These are phyloP conservation scores for Albula glossodonta DNA, from an alignment of 2,113 vertebrate genomes.

Conservation along the genomic window DNA sequence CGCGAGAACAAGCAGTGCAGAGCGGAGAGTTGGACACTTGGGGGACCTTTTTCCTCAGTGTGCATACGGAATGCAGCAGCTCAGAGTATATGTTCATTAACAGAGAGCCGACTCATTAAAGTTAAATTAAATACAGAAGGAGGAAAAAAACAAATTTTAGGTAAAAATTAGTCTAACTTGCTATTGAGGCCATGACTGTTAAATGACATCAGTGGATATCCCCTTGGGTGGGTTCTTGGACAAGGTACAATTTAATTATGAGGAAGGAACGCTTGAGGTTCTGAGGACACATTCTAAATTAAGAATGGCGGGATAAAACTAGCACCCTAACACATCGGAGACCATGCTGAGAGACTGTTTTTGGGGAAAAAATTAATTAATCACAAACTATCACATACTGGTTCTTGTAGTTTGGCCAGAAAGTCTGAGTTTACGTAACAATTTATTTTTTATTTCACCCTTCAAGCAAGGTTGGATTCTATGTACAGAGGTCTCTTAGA, in stretches of 20 bases:
- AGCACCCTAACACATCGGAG: not conserved
- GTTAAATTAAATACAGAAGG: not conserved
- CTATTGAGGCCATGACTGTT: not conserved
- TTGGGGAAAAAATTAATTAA: not conserved
- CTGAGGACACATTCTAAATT: not conserved
- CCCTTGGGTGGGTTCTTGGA: slow-evolving; percentile 1
- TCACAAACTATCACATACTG: not conserved
- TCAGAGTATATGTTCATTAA: not conserved
- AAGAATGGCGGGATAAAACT: not conserved
- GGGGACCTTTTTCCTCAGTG: not conserved
- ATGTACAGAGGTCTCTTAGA: too few species aligned
- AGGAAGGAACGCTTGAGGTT: not conserved
- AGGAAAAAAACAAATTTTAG: not conserved
- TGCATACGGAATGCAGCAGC: not conserved
- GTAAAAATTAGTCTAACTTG: not conserved
- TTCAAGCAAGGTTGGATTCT: not conserved
- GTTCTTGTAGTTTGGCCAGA: not conserved
- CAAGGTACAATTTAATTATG: slow-evolving; percentile 17
- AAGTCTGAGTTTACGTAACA: not conserved
- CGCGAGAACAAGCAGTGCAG: not conserved
- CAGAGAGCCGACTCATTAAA: not conserved
- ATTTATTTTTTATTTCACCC: not conserved
- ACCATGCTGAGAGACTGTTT: not conserved
- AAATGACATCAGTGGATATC: not conserved
- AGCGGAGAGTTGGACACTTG: not conserved